Evolutionary conservation across 2,888 invertebrate species (phyloP), one percentile per base, ranked within the genome.

Genomic region (Octodonta nipae): DNA sequence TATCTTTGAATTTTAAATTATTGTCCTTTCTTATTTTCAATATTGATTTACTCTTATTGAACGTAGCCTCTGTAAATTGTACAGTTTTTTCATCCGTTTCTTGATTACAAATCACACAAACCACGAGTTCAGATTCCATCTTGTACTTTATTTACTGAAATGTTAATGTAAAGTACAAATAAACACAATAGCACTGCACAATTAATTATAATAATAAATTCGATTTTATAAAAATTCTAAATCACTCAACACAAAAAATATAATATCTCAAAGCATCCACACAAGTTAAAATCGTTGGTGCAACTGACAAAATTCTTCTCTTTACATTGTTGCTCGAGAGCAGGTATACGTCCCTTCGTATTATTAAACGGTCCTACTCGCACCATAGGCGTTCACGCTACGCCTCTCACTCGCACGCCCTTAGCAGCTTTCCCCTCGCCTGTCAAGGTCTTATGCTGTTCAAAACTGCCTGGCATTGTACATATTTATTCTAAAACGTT

Each of bases 321-420:
- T 16, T 6, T 30, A 30, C 30, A 30, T 30, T 30, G 20, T 30
- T 17, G 30, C 8, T 30, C 30, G 17, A 30, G 30, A 30, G 30
- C 30, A 30, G 24, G 30, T 30, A 30, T 30, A 30, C 24, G 30
- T 24, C 20, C 30, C 30, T 22, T 30, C 30, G n/a, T 24, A 30
- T 30, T 24, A 30, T n/a, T 20, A 29, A 14, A 29, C 29, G 29
- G 29, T 29, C 29, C n/a, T 10, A 2, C 46, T 36, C 2, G 56
- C 33, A 2, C 56, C 57, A 35, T 58, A 61, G 2, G 55, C 17
- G 17, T n/a, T n/a, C n/a, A n/a, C n/a, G n/a, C n/a, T n/a, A n/a
- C n/a, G n/a, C n/a, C n/a, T n/a, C n/a, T n/a, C n/a, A n/a, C n/a
- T n/a, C n/a, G n/a, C n/a, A n/a, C n/a, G n/a, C n/a, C n/a, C n/a